phyloP scores from a whole-genome alignment of 2,797 vertebrate species.

The Psittacula derbiana region DNA sequence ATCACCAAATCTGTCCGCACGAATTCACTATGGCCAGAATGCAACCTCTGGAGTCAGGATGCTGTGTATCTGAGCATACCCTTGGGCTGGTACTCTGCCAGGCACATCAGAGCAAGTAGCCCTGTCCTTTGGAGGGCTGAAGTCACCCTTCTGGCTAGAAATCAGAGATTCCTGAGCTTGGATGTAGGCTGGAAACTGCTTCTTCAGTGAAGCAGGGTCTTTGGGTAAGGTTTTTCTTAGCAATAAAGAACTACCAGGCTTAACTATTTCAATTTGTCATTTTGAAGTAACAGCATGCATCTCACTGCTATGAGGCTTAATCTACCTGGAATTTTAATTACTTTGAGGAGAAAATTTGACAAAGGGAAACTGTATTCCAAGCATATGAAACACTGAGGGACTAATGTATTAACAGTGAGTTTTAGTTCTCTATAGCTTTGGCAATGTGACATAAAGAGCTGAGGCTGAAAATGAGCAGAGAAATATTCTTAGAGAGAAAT shows the following conservation, averaged over 20 bases:
- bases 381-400: neutral
- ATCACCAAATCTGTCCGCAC: neutral
- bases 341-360: neutral
- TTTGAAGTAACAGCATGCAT: neutral
- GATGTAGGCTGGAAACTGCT: neutral
- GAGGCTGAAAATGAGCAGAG: neutral
- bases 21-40: neutral
- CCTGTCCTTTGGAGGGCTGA: neutral
- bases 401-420: neutral
- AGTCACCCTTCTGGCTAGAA: neutral
- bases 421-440: neutral
- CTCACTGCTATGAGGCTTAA: neutral
- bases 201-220: neutral
- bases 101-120: neutral
- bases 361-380: neutral
- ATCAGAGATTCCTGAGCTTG: neutral
- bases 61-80: accelerated
- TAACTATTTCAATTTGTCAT: neutral
- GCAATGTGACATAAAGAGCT: neutral
- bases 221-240: neutral
- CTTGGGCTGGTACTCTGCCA: neutral
- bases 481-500: constrained; percentile 1
- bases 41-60: neutral
- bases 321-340: neutral
- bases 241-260: neutral